phyloP scores from a whole-genome alignment of 2,113 vertebrate genomes.

The Hemiprocne comata region DNA sequence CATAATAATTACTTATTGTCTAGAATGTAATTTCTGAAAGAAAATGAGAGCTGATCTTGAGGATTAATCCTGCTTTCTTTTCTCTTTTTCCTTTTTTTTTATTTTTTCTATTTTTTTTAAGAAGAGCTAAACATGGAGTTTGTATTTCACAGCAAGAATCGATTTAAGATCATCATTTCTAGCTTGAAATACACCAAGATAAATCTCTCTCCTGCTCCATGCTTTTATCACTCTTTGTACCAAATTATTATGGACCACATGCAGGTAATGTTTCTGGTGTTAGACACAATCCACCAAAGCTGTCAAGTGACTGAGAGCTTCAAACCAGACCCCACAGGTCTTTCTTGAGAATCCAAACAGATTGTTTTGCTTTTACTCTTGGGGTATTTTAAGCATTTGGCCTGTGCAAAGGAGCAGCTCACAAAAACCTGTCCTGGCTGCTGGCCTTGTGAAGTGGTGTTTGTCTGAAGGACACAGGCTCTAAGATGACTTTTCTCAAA shows the following conservation, averaged over 20 bases:
- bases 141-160: neutral
- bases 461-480: neutral
- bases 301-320: neutral
- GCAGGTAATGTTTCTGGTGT: neutral
- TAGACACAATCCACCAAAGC: neutral
- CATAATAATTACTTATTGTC: constrained; percentile 23
- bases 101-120: neutral
- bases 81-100: neutral
- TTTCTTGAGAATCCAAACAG: neutral
- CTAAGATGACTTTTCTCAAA: neutral
- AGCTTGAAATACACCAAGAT: neutral
- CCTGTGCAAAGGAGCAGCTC: neutral
- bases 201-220: neutral
- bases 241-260: neutral
- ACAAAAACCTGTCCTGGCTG: neutral
- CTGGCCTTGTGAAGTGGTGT: neutral
- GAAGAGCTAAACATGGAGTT: neutral
- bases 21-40: constrained; percentile 21
- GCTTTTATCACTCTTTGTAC: neutral
- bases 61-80: constrained; percentile 12
- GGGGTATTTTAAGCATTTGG: neutral
- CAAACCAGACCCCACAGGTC: neutral
- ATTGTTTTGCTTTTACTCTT: neutral
- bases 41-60: neutral
- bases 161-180: neutral